These are phyloP conservation scores for Campoletis raptor DNA, from an alignment of 2,888 invertebrate species.

Conservation along the genomic window DNA sequence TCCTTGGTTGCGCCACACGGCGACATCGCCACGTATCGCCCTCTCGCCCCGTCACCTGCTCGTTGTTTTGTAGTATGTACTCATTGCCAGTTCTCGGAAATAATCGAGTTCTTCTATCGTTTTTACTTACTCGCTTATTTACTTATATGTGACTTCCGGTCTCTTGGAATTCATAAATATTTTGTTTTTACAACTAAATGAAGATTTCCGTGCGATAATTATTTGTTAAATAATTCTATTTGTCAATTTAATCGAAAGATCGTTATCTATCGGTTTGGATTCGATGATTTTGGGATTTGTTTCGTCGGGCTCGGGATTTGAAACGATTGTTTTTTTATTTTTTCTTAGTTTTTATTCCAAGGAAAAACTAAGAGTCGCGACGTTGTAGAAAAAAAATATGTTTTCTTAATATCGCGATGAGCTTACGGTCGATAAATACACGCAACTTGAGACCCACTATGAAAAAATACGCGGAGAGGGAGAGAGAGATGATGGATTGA, in stretches of 20 bases:
- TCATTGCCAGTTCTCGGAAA: constrained; percentile 55
- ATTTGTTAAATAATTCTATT: background rate
- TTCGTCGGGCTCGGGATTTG: too few species aligned
- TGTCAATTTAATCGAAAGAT: too few species aligned
- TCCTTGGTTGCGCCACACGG: constrained; percentile 72
- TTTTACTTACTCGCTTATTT: too few species aligned
- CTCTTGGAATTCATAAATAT: background rate
- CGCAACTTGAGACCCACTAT: background rate
- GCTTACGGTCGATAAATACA: background rate
- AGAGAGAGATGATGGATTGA: background rate
- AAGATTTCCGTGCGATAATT: background rate
- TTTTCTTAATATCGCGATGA: background rate
- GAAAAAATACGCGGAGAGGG: background rate
- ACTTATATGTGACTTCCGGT: constrained; percentile 36
- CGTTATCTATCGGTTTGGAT: background rate
- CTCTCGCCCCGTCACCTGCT: background rate
- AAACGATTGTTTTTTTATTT: too few species aligned
- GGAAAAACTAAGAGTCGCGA: too few species aligned
- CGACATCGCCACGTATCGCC: constrained; percentile 55
- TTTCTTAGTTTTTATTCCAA: too few species aligned
- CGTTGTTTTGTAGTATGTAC: constrained; percentile 8
- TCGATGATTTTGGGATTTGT: background rate
- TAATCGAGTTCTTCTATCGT: constrained; percentile 38
- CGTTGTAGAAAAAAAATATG: background rate
- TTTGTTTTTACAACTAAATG: background rate